A percentile compares a stretch with the other conserved stretches of the same genome.
Evolutionary conservation across 2,797 vertebrate genomes (phyloP).

Genomic region (Streptopelia turtur): DNA sequence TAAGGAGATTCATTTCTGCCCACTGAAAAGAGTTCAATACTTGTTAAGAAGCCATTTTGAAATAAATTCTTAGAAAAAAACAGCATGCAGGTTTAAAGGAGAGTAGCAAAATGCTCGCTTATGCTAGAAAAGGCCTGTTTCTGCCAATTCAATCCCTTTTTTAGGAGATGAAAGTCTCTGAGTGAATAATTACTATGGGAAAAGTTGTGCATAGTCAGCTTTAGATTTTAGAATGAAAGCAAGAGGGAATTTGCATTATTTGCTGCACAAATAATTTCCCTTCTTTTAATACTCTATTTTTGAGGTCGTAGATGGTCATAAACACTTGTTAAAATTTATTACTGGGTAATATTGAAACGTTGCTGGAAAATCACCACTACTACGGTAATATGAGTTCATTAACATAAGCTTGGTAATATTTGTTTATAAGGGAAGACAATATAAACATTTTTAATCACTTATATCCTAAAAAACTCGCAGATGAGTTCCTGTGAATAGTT

Average conservation of each 20-base stretch:
- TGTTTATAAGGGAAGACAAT: neutral
- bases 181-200: neutral
- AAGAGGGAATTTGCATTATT: neutral
- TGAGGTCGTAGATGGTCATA: neutral
- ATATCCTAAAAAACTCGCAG: neutral
- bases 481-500: neutral
- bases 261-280: neutral
- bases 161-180: neutral
- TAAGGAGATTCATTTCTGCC: neutral
- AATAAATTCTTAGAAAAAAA: neutral
- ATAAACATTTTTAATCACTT: neutral
- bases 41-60: neutral
- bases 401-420: neutral
- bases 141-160: neutral
- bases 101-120: neutral
- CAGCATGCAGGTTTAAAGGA: neutral
- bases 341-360: neutral
- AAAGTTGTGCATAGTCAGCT: neutral
- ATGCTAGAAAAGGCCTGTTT: neutral
- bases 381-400: neutral
- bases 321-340: neutral
- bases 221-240: slow-evolving; percentile 3
- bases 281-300: neutral
- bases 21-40: neutral
- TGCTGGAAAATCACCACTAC: neutral